Evolutionary conservation across 2,797 vertebrate genomes (phyloP).

Genomic region (Oceanodroma leucorhoa): DNA sequence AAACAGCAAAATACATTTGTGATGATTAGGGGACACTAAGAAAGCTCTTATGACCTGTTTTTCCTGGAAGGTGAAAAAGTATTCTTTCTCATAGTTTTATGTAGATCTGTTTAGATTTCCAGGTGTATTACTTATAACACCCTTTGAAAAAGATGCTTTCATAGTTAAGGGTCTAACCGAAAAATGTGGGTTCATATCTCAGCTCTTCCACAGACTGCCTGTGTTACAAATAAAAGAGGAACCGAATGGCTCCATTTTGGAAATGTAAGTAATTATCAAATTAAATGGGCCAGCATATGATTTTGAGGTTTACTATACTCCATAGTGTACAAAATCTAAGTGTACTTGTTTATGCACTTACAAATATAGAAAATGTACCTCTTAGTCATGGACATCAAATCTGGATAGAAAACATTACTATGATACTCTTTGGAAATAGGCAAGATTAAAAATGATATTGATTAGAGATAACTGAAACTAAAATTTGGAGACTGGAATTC

Average conservation of each 20-base stretch:
- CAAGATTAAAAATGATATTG: neutral
- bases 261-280: neutral
- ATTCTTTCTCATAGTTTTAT: neutral
- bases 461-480: neutral
- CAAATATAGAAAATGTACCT: neutral
- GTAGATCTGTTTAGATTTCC: neutral
- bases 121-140: neutral
- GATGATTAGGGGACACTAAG: neutral
- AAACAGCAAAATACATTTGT: constrained; percentile 62
- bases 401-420: neutral
- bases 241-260: neutral
- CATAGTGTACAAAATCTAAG: neutral
- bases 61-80: neutral
- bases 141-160: neutral
- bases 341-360: neutral
- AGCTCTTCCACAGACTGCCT: neutral
- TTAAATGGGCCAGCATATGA: neutral
- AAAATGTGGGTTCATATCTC: neutral
- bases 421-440: neutral
- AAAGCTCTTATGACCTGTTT: constrained; percentile 30
- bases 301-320: neutral
- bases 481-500: neutral
- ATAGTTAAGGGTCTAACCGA: neutral
- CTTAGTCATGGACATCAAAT: neutral
- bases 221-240: neutral